phyloP scores from a whole-genome alignment of 2,888 invertebrate species.

The Serrognathus titanus region DNA sequence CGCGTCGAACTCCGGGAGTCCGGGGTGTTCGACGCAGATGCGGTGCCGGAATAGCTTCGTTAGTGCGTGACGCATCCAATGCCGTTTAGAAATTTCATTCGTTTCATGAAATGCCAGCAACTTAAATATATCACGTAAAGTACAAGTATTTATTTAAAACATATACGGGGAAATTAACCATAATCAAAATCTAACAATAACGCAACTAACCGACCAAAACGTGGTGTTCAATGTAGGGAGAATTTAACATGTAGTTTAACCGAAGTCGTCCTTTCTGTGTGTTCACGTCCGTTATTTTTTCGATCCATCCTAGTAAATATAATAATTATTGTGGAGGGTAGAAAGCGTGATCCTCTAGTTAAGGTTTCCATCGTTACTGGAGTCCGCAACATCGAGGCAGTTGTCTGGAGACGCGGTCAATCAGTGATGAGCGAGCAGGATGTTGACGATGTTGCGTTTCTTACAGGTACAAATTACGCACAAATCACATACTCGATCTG shows the following conservation, averaged over 20 bases:
- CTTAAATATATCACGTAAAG: slow-evolving; percentile 20
- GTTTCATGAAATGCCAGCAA: slow-evolving; percentile 16
- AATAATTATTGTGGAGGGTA: slow-evolving; percentile 43
- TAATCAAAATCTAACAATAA: slow-evolving; percentile 2
- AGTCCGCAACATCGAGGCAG: slow-evolving; percentile 50
- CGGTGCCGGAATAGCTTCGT: slow-evolving; percentile 20
- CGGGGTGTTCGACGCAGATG: slow-evolving; percentile 22
- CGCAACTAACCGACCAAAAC: background rate
- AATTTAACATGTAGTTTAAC: too few relatives aligned
- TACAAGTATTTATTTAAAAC: slow-evolving; percentile 6
- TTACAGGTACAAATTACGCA: slow-evolving; percentile 66
- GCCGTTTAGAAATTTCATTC: slow-evolving; percentile 19
- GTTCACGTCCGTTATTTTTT: background rate
- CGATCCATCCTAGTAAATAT: slow-evolving; percentile 4
- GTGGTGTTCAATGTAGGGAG: background rate
- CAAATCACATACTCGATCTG: slow-evolving; percentile 35
- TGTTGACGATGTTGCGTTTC: slow-evolving; percentile 88
- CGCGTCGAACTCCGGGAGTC: slow-evolving; percentile 24
- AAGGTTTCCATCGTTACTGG: slow-evolving; percentile 51
- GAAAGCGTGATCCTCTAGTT: slow-evolving; percentile 45
- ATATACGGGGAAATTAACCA: slow-evolving; percentile 1
- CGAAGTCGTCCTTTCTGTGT: background rate
- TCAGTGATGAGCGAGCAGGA: slow-evolving; percentile 84
- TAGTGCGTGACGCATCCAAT: slow-evolving; percentile 28
- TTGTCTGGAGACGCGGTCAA: slow-evolving; percentile 50